These are phyloP conservation scores for Meandrina meandrites DNA, from an alignment of 92 coral and sea anemone genomes.

Conservation along the genomic window DNA sequence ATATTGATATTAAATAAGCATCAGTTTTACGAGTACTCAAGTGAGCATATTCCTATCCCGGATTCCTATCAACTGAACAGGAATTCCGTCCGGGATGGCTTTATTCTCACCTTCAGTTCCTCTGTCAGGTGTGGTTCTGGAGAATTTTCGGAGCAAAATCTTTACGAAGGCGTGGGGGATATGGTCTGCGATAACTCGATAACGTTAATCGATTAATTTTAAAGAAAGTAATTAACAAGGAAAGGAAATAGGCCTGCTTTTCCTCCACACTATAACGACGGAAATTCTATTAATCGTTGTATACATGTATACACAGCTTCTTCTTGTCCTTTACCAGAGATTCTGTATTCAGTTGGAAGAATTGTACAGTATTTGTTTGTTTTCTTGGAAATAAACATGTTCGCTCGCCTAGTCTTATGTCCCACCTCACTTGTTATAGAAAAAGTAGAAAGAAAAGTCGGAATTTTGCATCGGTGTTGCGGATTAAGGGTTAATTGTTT, in stretches of 20 bases:
- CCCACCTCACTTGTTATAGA: neutral
- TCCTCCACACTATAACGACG: neutral
- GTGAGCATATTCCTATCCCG: neutral
- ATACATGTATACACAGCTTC: neutral
- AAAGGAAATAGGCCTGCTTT: slow-evolving; percentile 8
- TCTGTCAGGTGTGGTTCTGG: slow-evolving; percentile 13
- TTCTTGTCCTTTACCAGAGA: neutral
- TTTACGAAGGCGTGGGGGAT: slow-evolving; percentile 45
- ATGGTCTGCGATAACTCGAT: slow-evolving; percentile 48
- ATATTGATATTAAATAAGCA: neutral
- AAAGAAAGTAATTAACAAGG: slow-evolving; percentile 22
- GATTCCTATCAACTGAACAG: neutral
- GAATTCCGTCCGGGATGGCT: slow-evolving; percentile 26
- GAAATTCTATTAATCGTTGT: slow-evolving; percentile 8
- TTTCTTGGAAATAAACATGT: neutral
- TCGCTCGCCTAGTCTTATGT: neutral
- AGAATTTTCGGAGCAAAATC: slow-evolving; percentile 1
- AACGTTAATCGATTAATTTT: slow-evolving; percentile 36
- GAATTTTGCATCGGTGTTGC: neutral
- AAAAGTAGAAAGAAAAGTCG: neutral
- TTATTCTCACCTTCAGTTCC: neutral
- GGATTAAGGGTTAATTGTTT: slow-evolving; percentile 26
- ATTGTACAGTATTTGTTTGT: neutral
- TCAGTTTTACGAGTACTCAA: neutral
- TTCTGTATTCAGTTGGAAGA: neutral